Conservation (phyloP, 2,888 invertebrate genomes). For the Apoda limacodes region DNA sequence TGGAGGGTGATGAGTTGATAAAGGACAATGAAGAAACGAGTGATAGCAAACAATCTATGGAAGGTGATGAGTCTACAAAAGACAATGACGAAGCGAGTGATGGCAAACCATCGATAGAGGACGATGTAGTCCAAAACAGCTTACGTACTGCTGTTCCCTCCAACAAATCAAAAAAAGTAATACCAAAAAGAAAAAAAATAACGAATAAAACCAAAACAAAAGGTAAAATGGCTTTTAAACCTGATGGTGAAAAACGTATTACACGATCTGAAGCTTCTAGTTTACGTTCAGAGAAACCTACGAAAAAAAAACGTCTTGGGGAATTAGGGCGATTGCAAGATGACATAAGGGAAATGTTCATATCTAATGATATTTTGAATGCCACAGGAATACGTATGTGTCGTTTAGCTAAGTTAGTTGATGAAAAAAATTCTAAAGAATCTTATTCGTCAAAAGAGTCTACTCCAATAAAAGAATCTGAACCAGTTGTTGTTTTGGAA, state of each 20-base stretch:
- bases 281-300: conserved; percentile 18
- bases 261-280: conserved; percentile 26
- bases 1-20: neutral
- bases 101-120: conserved; percentile 7
- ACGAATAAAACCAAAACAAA: conserved; percentile 9
- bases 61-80: conserved; percentile 11
- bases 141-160: conserved; percentile 3
- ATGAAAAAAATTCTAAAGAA: conserved; percentile 30
- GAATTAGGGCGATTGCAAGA: conserved; percentile 75
- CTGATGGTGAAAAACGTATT: conserved; percentile 22
- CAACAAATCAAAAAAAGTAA: neutral
- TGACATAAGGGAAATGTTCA: conserved; percentile 78
- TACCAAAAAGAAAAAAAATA: conserved; percentile 8
- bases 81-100: conserved; percentile 8
- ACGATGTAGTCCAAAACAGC: conserved; percentile 5
- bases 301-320: conserved; percentile 34
- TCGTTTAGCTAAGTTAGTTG: conserved; percentile 65
- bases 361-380: conserved; percentile 70
- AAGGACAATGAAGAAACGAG: neutral
- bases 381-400: conserved; percentile 76
- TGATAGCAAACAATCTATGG: conserved; percentile 2
- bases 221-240: conserved; percentile 20
- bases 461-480: neutral
- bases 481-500: conserved; percentile 21
- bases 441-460: no score